Percentiles rank a stretch among this genome's conserved stretches.
Conservation (phyloP, 2,113 vertebrate genomes). For the Brachyhypopomus gauderio region DNA sequence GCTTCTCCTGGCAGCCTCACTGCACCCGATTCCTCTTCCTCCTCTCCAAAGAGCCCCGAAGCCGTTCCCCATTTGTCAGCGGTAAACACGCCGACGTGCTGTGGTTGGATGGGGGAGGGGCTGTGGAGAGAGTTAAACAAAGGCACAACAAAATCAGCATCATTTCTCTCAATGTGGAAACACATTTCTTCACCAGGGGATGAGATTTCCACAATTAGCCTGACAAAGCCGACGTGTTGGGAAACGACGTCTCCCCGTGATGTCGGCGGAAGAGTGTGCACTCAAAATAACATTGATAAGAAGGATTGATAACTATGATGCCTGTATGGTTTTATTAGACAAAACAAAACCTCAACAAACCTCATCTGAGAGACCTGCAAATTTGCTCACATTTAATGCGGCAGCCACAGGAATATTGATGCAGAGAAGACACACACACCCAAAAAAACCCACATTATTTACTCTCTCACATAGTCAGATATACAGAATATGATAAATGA, state of each 20-base stretch:
- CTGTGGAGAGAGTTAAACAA: conserved; percentile 55
- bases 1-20: conserved; percentile 50
- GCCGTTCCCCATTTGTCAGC: conserved; percentile 74
- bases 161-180: conserved; percentile 56
- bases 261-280: conserved; percentile 2
- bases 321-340: background rate
- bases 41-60: conserved; percentile 64
- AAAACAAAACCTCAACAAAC: background rate
- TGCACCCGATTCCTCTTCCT: conserved; percentile 68
- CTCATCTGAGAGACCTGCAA: conserved; percentile 31
- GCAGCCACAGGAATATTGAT: conserved; percentile 1
- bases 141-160: conserved; percentile 66
- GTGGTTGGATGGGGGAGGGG: conserved; percentile 55
- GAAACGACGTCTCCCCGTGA: background rate
- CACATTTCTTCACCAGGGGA: conserved; percentile 41
- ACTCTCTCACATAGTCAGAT: conserved; percentile 1
- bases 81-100: conserved; percentile 68
- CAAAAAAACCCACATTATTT: conserved; percentile 19
- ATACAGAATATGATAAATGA: conserved; percentile 45
- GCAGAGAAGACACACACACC: background rate
- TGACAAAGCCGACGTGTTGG: conserved; percentile 19
- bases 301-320: background rate
- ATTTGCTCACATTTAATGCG: background rate
- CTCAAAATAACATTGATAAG: background rate
- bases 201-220: conserved; percentile 45